Evolutionary conservation across 2,797 vertebrate genomes (phyloP).

Genomic region (Peromyscus nudipes): DNA sequence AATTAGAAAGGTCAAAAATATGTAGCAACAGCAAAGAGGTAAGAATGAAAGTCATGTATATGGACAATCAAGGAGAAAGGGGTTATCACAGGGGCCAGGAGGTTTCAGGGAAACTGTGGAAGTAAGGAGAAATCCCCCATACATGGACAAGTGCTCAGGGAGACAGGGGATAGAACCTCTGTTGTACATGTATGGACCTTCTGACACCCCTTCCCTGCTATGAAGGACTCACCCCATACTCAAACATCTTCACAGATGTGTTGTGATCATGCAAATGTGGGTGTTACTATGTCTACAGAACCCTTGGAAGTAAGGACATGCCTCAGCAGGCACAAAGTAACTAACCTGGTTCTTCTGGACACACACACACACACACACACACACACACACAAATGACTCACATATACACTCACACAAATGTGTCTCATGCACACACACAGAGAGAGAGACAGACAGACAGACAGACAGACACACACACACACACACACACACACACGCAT

Average conservation of each 20-base stretch:
- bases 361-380: neutral
- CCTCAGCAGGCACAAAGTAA: neutral
- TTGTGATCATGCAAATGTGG: neutral
- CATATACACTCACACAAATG: neutral
- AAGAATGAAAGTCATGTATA: neutral
- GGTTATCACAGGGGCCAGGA: neutral
- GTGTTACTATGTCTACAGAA: neutral
- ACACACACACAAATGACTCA: neutral
- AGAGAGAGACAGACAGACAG: no score
- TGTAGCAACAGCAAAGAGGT: neutral
- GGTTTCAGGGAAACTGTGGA: neutral
- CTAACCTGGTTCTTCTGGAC: neutral
- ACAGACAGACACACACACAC: neutral
- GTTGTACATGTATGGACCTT: neutral
- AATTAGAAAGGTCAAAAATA: neutral
- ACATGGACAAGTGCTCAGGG: neutral
- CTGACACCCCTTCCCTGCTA: neutral
- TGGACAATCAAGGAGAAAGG: neutral
- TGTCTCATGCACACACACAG: neutral
- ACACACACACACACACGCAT: neutral
- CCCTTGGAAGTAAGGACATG: neutral
- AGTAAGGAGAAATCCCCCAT: neutral
- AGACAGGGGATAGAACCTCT: neutral
- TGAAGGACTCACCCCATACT: neutral
- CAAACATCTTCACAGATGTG: neutral